Conservation (phyloP, 2,113 vertebrate genomes). For the Zosterops lateralis region DNA sequence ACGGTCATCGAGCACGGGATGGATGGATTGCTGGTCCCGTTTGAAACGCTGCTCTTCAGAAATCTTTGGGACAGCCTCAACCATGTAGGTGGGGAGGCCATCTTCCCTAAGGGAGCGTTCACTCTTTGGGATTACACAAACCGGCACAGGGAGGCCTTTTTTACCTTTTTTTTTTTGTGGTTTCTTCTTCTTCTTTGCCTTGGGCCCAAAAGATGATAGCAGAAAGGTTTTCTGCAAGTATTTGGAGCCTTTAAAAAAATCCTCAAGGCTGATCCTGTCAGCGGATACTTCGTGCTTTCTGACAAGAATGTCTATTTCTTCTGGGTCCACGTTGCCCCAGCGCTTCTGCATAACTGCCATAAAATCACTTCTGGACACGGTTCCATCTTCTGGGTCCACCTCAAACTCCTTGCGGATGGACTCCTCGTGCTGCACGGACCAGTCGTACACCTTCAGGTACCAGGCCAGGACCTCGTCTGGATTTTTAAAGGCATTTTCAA, state of each 20-base stretch:
- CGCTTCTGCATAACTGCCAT: conserved; percentile 69
- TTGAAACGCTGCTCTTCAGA: conserved; percentile 71
- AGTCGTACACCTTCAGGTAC: conserved; percentile 81
- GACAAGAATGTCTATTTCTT: conserved; percentile 70
- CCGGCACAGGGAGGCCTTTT: conserved; percentile 73
- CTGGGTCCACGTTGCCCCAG: conserved; percentile 53
- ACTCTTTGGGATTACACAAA: conserved; percentile 77
- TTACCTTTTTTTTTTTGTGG: conserved; percentile 73
- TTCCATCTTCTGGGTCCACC: conserved; percentile 45
- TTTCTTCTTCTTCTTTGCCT: conserved; percentile 69
- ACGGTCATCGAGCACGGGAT: conserved; percentile 87
- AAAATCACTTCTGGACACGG: conserved; percentile 72
- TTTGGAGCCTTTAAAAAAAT: conserved; percentile 88
- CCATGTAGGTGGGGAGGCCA: conserved; percentile 85
- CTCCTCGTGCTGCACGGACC: conserved; percentile 81
- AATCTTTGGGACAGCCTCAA: conserved; percentile 73
- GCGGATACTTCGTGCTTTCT: conserved; percentile 67
- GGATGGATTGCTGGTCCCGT: conserved; percentile 72
- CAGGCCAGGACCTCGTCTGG: neutral
- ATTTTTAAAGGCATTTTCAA: conserved; percentile 74
- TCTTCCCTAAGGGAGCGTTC: conserved; percentile 58
- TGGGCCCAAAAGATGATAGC: conserved; percentile 76
- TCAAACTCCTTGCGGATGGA: conserved; percentile 70
- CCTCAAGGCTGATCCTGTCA: conserved; percentile 70
- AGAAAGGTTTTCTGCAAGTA: conserved; percentile 83